Percentiles rank a stretch among this genome's conserved stretches.
phyloP scores from a whole-genome alignment of 2,888 invertebrate species.

The Leptinotarsa peninsularis region DNA sequence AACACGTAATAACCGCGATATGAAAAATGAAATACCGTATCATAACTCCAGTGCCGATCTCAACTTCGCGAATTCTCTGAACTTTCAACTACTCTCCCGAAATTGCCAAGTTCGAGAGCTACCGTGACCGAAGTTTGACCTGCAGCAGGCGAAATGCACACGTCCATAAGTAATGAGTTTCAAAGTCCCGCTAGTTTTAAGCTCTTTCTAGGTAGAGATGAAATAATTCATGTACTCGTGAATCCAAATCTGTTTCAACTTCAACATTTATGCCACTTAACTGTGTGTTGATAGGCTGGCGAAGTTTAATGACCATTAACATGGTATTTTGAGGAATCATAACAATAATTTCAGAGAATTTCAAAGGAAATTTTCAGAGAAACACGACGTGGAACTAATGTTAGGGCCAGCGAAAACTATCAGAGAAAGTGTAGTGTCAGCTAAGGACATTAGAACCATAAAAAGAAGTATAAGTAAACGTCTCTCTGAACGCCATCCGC shows the following conservation, averaged over 20 bases:
- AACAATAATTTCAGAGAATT: too few species aligned
- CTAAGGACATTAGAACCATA: too few species aligned
- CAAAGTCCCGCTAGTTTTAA: neutral
- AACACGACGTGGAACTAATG: too few species aligned
- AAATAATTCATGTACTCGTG: neutral
- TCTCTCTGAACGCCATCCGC: too few species aligned
- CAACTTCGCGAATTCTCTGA: neutral
- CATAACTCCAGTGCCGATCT: neutral
- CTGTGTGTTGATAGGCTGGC: too few species aligned
- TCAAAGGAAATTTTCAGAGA: too few species aligned
- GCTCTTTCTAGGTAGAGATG: neutral
- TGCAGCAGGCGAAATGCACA: conserved; percentile 1
- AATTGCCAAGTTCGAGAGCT: neutral
- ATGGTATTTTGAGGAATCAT: too few species aligned
- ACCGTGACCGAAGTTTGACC: neutral
- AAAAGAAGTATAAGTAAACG: too few species aligned
- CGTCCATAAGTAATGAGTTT: conserved; percentile 12
- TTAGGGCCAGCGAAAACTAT: too few species aligned
- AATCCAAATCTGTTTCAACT: neutral
- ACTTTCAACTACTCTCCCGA: conserved; percentile 2
- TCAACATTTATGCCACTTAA: neutral
- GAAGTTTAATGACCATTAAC: too few species aligned
- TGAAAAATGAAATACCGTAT: neutral
- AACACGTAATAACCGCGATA: neutral
- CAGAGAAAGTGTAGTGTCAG: too few species aligned